phyloP scores from a whole-genome alignment of 2,888 invertebrate species.

The Drosophila testacea region DNA sequence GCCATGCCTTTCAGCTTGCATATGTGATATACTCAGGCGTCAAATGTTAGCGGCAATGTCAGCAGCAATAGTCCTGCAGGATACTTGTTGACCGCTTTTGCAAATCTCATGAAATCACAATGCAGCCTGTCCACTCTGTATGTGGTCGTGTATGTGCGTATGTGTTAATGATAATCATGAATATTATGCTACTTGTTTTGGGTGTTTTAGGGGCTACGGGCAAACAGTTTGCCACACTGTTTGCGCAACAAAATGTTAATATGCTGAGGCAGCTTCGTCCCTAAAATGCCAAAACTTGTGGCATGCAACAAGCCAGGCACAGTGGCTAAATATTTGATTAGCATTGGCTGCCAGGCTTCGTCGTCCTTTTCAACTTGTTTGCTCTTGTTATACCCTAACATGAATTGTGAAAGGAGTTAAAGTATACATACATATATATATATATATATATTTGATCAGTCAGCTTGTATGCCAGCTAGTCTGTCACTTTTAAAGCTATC shows the following conservation, averaged over 20 bases:
- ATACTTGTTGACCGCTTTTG: slow-evolving; percentile 40
- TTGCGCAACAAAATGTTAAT: slow-evolving; percentile 59
- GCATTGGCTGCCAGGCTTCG: slow-evolving; percentile 30
- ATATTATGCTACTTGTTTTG: slow-evolving; percentile 65
- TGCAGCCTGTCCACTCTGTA: slow-evolving; percentile 17
- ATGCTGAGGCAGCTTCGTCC: slow-evolving; percentile 49
- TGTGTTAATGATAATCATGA: slow-evolving; percentile 74
- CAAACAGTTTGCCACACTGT: slow-evolving; percentile 51
- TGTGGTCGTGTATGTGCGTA: slow-evolving; percentile 26
- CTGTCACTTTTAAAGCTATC: not conserved
- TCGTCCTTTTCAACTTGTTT: slow-evolving; percentile 8
- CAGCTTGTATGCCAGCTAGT: not conserved
- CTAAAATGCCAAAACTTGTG: slow-evolving; percentile 31
- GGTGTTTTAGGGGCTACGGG: slow-evolving; percentile 39
- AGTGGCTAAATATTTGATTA: slow-evolving; percentile 70
- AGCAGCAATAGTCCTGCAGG: slow-evolving; percentile 46
- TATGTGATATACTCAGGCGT: slow-evolving; percentile 57
- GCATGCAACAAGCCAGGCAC: slow-evolving; percentile 35
- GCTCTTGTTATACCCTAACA: not conserved
- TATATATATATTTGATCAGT: not conserved
- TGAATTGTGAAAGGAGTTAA: too few relatives aligned
- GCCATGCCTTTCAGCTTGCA: slow-evolving; percentile 38
- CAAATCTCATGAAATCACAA: slow-evolving; percentile 52
- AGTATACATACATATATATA: not conserved
- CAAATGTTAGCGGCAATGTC: slow-evolving; percentile 62